phyloP scores from a whole-genome alignment of 2,113 vertebrate species.

The Progne subis region DNA sequence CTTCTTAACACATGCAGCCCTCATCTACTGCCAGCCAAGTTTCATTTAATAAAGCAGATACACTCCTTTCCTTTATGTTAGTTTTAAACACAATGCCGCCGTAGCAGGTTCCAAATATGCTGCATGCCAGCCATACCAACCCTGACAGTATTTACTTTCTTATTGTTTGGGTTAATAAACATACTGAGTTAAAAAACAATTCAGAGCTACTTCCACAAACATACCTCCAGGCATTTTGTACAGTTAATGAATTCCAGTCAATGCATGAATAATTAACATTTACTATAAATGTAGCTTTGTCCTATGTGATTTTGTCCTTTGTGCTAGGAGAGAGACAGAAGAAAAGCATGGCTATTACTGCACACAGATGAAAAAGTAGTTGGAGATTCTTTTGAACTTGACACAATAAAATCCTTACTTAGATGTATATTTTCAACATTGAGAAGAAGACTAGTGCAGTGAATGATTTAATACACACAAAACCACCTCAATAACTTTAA shows the following conservation, averaged over 20 bases:
- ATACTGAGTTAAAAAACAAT: neutral
- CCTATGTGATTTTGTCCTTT: neutral
- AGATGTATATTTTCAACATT: neutral
- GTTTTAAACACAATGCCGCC: neutral
- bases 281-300: neutral
- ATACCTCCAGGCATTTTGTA: neutral
- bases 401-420: neutral
- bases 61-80: neutral
- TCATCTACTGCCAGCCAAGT: neutral
- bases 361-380: neutral
- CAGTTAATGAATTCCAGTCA: constrained; percentile 25
- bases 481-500: neutral
- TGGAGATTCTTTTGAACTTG: neutral
- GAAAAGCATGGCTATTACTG: neutral
- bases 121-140: neutral
- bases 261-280: constrained; percentile 12
- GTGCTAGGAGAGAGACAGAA: neutral
- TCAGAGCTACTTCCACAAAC: neutral
- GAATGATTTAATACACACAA: neutral
- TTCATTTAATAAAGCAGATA: neutral
- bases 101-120: neutral
- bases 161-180: neutral
- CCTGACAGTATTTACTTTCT: neutral
- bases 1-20: neutral
- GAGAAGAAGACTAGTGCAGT: neutral